Conservation (phyloP, 2,888 invertebrate genomes). For the Acanthosoma haemorrhoidale region DNA sequence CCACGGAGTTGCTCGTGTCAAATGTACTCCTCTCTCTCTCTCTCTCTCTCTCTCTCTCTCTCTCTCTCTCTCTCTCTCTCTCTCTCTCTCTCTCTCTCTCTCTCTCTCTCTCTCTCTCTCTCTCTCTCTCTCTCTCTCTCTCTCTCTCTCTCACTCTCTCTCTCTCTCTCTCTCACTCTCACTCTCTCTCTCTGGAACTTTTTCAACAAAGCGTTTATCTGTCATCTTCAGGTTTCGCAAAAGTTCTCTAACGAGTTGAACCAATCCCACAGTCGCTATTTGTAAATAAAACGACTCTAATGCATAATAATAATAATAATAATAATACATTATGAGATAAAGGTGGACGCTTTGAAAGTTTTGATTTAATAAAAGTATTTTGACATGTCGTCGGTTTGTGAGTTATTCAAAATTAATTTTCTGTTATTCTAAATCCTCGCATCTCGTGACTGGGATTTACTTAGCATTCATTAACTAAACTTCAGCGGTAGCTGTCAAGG, state of each 20-base stretch:
- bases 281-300: no score
- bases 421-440: no score
- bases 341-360: background rate
- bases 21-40: background rate
- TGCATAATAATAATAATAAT: no score
- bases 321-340: background rate
- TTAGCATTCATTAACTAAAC: no score
- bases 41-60: background rate
- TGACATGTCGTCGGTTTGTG: background rate
- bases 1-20: background rate
- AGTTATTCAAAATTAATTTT: background rate
- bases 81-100: slow-evolving; percentile 10
- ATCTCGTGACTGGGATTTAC: no score
- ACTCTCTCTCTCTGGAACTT: background rate
- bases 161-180: background rate
- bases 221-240: no score
- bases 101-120: slow-evolving; percentile 2
- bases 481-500: background rate
- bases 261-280: no score
- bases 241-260: no score
- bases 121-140: background rate
- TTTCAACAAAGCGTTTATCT: no score
- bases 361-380: background rate
- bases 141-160: background rate
- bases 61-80: slow-evolving; percentile 24